Evolutionary conservation across 2,113 vertebrate species (phyloP).

Genomic region (Tetrao urogallus): DNA sequence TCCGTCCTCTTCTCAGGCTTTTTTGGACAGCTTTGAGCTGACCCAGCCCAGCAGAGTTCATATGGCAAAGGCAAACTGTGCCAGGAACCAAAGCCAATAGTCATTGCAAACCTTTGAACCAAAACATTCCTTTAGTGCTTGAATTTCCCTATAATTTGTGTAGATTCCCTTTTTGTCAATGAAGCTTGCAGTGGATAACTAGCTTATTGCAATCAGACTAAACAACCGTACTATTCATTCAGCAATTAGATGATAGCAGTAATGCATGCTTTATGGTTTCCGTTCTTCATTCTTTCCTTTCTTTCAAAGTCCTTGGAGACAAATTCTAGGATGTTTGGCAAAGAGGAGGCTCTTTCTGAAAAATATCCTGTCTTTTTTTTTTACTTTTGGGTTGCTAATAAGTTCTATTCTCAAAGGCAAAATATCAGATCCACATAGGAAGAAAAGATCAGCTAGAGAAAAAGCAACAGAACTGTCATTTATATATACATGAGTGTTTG

Average conservation of each 20-base stretch:
- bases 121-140: slow-evolving; percentile 82
- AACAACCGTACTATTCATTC: slow-evolving; percentile 83
- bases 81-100: slow-evolving; percentile 81
- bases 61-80: slow-evolving; percentile 73
- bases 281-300: slow-evolving; percentile 79
- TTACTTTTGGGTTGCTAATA: slow-evolving; percentile 69
- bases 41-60: slow-evolving; percentile 82
- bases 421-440: slow-evolving; percentile 57
- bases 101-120: slow-evolving; percentile 81
- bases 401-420: slow-evolving; percentile 74
- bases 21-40: slow-evolving; percentile 77
- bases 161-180: slow-evolving; percentile 85
- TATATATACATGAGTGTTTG: background rate
- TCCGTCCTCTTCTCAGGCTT: slow-evolving; percentile 79
- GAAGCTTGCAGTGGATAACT: slow-evolving; percentile 79
- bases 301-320: slow-evolving; percentile 80
- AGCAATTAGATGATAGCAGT: slow-evolving; percentile 81
- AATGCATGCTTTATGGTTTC: slow-evolving; percentile 82
- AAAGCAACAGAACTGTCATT: background rate
- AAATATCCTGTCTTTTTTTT: slow-evolving; percentile 69
- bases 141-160: slow-evolving; percentile 83
- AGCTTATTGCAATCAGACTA: slow-evolving; percentile 79
- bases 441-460: slow-evolving; percentile 35
- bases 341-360: slow-evolving; percentile 72
- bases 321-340: slow-evolving; percentile 77